Evolutionary conservation across 2,888 invertebrate species (phyloP).

Genomic region (Aleiodes leptofemur): DNA sequence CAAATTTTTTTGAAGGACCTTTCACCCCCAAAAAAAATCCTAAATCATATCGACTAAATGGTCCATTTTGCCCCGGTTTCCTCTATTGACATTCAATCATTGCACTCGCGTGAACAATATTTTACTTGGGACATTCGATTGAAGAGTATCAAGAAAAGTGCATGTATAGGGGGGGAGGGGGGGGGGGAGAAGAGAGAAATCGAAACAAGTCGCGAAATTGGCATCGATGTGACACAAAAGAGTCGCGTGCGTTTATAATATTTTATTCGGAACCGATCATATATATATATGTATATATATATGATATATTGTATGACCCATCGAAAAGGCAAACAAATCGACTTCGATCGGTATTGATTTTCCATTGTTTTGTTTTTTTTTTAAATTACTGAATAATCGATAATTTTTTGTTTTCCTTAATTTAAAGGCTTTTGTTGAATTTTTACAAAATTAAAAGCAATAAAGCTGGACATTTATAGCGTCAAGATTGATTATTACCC

Average conservation of each 20-base stretch:
- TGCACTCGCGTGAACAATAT: conserved; percentile 28
- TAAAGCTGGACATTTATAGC: conserved; percentile 14
- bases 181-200: not conserved
- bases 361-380: not conserved
- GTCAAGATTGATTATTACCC: conserved; percentile 4
- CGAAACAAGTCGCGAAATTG: conserved; percentile 5
- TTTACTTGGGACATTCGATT: conserved; percentile 19
- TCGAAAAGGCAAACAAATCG: conserved; percentile 18
- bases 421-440: no score
- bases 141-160: conserved; percentile 9
- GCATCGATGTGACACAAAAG: conserved; percentile 1
- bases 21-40: no score
- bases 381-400: no score
- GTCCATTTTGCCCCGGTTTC: no score
- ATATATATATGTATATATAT: not conserved
- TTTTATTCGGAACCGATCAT: not conserved
- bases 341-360: conserved; percentile 18
- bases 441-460: not conserved
- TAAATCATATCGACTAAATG: no score
- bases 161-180: not conserved
- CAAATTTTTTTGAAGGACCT: no score
- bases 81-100: conserved; percentile 12
- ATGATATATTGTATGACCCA: not conserved
- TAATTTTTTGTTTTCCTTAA: no score
- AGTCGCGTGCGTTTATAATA: conserved; percentile 28